These are phyloP conservation scores for Vanessa cardui DNA, from an alignment of 2,888 invertebrate species.

Conservation along the genomic window DNA sequence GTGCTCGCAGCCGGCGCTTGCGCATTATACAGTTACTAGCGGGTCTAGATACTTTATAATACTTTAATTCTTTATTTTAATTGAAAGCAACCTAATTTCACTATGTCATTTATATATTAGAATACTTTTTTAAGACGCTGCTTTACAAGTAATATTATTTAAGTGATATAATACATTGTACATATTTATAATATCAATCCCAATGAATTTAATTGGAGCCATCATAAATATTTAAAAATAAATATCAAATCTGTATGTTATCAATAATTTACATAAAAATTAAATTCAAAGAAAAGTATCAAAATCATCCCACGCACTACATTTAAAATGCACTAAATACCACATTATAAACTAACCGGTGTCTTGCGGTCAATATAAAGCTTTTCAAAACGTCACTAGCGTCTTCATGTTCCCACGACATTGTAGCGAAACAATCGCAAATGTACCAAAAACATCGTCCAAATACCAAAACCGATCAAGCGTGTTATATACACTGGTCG, in stretches of 20 bases:
- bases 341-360: conserved; percentile 69
- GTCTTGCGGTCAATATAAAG: conserved; percentile 65
- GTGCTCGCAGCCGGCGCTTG: conserved; percentile 65
- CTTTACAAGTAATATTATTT: too few species aligned
- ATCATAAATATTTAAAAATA: too few species aligned
- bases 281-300: conserved; percentile 46
- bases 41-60: conserved; percentile 54
- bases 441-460: conserved; percentile 64
- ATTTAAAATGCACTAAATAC: conserved; percentile 60
- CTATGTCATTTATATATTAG: too few species aligned
- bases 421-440: conserved; percentile 64
- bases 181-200: too few species aligned
- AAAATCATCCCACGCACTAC: conserved; percentile 43
- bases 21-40: conserved; percentile 45
- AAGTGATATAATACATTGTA: too few species aligned
- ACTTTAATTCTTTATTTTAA: not conserved
- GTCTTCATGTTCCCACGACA: conserved; percentile 69
- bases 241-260: too few species aligned
- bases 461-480: conserved; percentile 40
- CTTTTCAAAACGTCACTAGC: conserved; percentile 52
- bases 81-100: too few species aligned
- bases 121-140: too few species aligned
- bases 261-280: too few species aligned
- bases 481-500: conserved; percentile 9
- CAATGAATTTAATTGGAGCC: too few species aligned